A percentile compares a stretch with the other conserved stretches of the same genome.
Evolutionary conservation across 2,888 invertebrate genomes (phyloP).

Genomic region (Drosophila ustulata): DNA sequence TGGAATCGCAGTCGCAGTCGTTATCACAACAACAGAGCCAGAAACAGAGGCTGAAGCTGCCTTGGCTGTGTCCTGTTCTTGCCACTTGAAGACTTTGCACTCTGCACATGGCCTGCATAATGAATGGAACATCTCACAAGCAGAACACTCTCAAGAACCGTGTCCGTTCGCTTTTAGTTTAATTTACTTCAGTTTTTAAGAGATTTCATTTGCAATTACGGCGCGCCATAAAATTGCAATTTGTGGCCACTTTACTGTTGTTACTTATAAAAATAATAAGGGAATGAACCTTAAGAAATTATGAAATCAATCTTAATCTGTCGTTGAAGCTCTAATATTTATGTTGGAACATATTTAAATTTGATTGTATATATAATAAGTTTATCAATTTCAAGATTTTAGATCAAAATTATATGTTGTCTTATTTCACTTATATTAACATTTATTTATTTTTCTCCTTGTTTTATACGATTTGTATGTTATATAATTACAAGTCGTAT

Average conservation of each 20-base stretch:
- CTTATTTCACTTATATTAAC: too few species aligned
- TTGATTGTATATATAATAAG: too few species aligned
- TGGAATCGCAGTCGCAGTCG: conserved; percentile 26
- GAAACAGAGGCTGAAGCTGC: conserved; percentile 5
- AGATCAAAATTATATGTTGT: too few species aligned
- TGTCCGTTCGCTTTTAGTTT: conserved; percentile 49
- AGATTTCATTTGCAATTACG: conserved; percentile 57
- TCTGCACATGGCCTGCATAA: conserved; percentile 76
- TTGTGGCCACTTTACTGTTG: conserved; percentile 52
- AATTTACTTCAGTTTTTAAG: conserved; percentile 50
- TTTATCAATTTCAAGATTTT: too few species aligned
- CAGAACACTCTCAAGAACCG: neutral
- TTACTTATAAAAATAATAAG: too few species aligned
- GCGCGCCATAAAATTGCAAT: conserved; percentile 65
- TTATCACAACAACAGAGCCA: conserved; percentile 21
- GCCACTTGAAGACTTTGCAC: conserved; percentile 64
- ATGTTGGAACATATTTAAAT: too few species aligned
- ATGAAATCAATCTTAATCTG: too few species aligned
- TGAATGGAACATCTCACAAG: conserved; percentile 57
- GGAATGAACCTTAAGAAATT: too few species aligned
- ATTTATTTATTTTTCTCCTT: too few species aligned
- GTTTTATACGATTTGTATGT: too few species aligned
- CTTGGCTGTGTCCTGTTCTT: conserved; percentile 14
- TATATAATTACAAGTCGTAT: too few species aligned
- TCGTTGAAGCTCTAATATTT: too few species aligned